These are phyloP conservation scores for Grantiella picta DNA, from an alignment of 2,113 vertebrate genomes.

Conservation along the genomic window DNA sequence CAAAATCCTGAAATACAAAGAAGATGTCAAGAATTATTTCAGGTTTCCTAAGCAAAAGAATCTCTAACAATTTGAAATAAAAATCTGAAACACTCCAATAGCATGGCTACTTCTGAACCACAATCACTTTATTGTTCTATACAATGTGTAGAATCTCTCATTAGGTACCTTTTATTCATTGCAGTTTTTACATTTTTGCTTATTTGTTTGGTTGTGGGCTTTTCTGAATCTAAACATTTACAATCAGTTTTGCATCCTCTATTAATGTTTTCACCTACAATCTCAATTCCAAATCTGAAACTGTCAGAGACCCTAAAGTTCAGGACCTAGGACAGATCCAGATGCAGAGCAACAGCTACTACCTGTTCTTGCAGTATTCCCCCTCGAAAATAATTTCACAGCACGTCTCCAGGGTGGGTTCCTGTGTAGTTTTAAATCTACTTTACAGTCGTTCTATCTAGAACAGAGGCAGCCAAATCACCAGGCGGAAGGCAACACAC, in stretches of 20 bases:
- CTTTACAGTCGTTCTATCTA: not conserved
- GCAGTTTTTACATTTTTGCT: not conserved
- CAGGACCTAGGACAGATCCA: slow-evolving; percentile 60
- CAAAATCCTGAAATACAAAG: not conserved
- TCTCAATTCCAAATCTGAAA: not conserved
- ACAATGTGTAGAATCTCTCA: not conserved
- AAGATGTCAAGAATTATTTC: not conserved
- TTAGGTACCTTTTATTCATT: not conserved
- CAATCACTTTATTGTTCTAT: not conserved
- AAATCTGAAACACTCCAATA: not conserved
- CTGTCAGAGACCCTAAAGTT: not conserved
- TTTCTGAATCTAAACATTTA: not conserved
- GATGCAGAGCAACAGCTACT: not conserved
- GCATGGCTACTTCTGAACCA: not conserved
- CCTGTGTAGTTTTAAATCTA: not conserved
- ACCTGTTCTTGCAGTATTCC: accelerated
- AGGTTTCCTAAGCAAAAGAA: not conserved
- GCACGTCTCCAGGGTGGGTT: not conserved
- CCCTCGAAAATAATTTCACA: accelerated
- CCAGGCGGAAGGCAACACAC: not conserved
- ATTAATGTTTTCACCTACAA: not conserved
- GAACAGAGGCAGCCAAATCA: not conserved
- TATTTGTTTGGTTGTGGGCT: too few relatives aligned
- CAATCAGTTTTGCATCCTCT: not conserved
- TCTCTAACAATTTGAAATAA: not conserved